phyloP scores from a whole-genome alignment of 23 tunicate genomes.

The Trididemnum miniatum region DNA sequence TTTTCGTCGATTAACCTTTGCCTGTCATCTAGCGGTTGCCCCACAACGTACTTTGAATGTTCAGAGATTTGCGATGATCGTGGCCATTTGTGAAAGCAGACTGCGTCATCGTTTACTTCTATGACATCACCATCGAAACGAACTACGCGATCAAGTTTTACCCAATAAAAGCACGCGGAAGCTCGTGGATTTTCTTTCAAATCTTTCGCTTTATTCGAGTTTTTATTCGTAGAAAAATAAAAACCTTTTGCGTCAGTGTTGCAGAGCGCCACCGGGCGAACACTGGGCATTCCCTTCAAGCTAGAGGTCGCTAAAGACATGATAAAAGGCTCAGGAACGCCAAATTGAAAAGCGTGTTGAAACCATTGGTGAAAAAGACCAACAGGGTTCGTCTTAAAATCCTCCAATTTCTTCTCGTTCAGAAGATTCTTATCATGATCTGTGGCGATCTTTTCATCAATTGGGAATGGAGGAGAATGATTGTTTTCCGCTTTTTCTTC shows the following conservation, averaged over 20 bases:
- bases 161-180: slow-evolving; percentile 22
- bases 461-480: too few species aligned
- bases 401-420: slow-evolving; percentile 1
- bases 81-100: slow-evolving; percentile 22
- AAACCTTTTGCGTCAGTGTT: slow-evolving; percentile 28
- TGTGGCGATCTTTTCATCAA: background rate
- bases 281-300: slow-evolving; percentile 13
- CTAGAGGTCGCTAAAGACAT: slow-evolving; percentile 43
- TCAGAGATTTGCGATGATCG: background rate
- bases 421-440: slow-evolving; percentile 4
- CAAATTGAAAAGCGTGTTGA: slow-evolving; percentile 19
- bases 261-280: slow-evolving; percentile 35
- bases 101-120: slow-evolving; percentile 7
- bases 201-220: slow-evolving; percentile 22
- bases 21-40: slow-evolving; percentile 20
- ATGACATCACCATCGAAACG: slow-evolving; percentile 20
- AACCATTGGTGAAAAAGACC: slow-evolving; percentile 25
- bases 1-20: slow-evolving; percentile 5
- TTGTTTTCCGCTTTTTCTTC: too few species aligned
- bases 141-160: slow-evolving; percentile 12
- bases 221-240: slow-evolving; percentile 19
- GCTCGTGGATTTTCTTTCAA: slow-evolving; percentile 21
- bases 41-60: slow-evolving; percentile 17
- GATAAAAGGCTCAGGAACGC: slow-evolving; percentile 28
- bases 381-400: slow-evolving; percentile 12